Evolutionary conservation across 2,113 vertebrate species (phyloP), one percentile per base, ranked within the genome.

Genomic region (Odocoileus virginianus): DNA sequence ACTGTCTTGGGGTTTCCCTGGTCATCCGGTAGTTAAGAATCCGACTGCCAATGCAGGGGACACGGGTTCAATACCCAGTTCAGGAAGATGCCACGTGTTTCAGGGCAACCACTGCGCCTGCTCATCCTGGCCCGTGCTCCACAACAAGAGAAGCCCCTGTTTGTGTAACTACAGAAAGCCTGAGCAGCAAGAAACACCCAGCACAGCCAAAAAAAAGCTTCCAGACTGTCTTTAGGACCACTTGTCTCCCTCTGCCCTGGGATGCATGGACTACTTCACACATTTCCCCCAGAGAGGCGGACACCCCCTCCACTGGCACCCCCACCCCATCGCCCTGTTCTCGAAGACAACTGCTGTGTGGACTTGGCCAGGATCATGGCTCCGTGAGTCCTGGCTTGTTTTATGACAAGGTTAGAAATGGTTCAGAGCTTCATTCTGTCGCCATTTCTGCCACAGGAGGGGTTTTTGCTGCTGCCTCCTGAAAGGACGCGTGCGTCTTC

Each of bases 281-380:
- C 64, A 55, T 10, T 91, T 93, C 28, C 30, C 16, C 19, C 40
- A 54, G n/a, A 74, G 25, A 61, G 23, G 50, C 13, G 52, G 5
- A 7, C 19, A 6, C 15, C 27, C 15, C 6, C 15, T 45, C 7
- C 43, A 2, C 5, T 12, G 7, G 6, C 30, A 28, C 28, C n/a
- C n/a, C 9, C 4, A 23, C 64, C 19, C 36, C n/a, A 23, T 74
- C 15, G 21, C 19, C 71, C 58, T 85, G 50, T 76, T 64, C 28
- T 50, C 4, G 27, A 19, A 28, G 71, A 89, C 14, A 45, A 43
- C 3, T 28, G 30, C 79, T 64, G 33, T 50, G 58, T 54, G 40
- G 87, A 16, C n/a, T 47, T 28, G 43, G 40, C 16, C 61, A 8
- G 74, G n/a, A 45, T 4, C 36, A 21, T 19, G 40, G 36, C 52